phyloP scores from a whole-genome alignment of 53 echinoderm and acorn worm species.

The Crossaster papposus region DNA sequence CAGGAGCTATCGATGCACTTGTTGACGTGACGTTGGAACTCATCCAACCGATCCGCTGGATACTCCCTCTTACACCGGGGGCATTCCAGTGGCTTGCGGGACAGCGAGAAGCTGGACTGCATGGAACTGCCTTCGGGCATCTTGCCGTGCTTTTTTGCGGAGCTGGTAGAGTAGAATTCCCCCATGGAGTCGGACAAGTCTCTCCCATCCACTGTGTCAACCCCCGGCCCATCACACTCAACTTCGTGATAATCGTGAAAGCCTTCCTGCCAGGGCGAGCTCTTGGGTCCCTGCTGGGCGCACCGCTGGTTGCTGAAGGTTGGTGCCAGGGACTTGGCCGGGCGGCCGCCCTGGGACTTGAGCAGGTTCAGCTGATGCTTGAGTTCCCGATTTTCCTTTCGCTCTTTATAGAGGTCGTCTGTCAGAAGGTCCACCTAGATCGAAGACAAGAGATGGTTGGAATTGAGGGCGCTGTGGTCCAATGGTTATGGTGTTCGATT shows the following conservation, averaged over 20 bases:
- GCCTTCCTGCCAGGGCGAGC: conserved; percentile 7
- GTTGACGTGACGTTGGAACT: conserved; percentile 34
- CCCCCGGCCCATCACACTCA: conserved; percentile 8
- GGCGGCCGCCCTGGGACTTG: background rate
- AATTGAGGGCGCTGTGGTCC: no score
- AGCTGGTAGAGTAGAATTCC: background rate
- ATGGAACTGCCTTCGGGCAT: background rate
- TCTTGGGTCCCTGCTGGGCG: background rate
- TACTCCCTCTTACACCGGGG: conserved; percentile 52
- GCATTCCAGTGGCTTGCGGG: conserved; percentile 18
- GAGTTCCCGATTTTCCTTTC: background rate
- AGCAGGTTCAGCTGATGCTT: background rate
- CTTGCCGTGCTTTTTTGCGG: background rate
- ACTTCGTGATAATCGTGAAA: background rate
- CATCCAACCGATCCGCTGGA: conserved; percentile 9
- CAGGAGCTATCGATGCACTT: conserved; percentile 60
- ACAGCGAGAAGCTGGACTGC: background rate
- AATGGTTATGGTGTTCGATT: no score
- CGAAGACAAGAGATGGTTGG: background rate
- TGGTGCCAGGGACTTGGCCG: background rate
- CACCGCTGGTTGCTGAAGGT: conserved; percentile 13
- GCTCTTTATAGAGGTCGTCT: conserved; percentile 21
- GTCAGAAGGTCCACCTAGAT: conserved; percentile 40
- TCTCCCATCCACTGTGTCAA: background rate
- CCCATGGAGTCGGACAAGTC: conserved; percentile 7